A percentile compares a stretch with the other conserved stretches of the same genome.
Conservation (phyloP, 2,888 invertebrate species). For the Bibio marci region DNA sequence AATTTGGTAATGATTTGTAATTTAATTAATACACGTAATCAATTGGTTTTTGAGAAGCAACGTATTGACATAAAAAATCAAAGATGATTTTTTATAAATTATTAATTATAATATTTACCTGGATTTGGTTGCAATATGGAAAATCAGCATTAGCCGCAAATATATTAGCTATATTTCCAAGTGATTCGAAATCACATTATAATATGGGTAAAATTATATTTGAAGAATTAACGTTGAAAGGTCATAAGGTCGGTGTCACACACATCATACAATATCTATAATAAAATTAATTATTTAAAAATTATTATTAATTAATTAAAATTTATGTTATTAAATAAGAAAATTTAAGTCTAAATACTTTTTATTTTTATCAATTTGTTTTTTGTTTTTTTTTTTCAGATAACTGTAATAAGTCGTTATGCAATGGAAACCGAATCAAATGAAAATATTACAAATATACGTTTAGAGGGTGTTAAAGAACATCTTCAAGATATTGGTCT, state of each 20-base stretch:
- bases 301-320: neutral
- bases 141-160: conserved; percentile 16
- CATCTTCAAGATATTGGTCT: neutral
- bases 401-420: conserved; percentile 24
- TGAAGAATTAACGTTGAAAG: conserved; percentile 17
- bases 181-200: conserved; percentile 27
- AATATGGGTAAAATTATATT: conserved; percentile 22
- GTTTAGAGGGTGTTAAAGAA: conserved; percentile 15
- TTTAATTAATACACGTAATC: too few species aligned
- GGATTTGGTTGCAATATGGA: too few species aligned
- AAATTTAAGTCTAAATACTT: too few species aligned
- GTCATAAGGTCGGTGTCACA: conserved; percentile 13
- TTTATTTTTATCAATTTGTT: neutral
- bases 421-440: conserved; percentile 11
- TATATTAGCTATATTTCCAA: conserved; percentile 25
- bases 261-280: too few species aligned
- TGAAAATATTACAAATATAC: conserved; percentile 20
- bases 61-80: too few species aligned
- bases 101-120: too few species aligned
- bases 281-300: neutral
- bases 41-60: too few species aligned
- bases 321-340: neutral
- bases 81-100: too few species aligned
- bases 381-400: conserved; percentile 6
- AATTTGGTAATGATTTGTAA: too few species aligned